These are phyloP conservation scores for Halictus quadricinctus DNA, from an alignment of 2,888 invertebrate genomes.

Conservation along the genomic window DNA sequence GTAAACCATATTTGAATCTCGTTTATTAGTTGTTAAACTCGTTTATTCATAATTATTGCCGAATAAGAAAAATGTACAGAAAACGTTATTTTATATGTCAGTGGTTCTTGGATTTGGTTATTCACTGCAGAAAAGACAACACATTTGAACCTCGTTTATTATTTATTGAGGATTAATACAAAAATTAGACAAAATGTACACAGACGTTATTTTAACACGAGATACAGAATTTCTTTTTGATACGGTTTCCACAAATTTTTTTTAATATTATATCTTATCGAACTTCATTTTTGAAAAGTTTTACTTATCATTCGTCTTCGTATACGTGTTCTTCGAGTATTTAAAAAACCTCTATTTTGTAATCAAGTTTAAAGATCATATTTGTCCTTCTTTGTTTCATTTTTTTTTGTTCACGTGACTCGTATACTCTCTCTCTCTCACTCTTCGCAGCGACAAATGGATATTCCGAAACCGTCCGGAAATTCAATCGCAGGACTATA, in stretches of 20 bases:
- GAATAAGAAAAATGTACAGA: too few relatives aligned
- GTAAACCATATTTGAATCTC: not conserved
- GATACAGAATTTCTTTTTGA: not conserved
- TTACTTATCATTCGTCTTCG: not conserved
- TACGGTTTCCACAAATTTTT: not conserved
- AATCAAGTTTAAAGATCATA: not conserved
- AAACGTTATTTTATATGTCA: too few relatives aligned
- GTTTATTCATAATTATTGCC: too few relatives aligned
- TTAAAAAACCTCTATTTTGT: not conserved
- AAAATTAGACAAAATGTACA: not conserved
- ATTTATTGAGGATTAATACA: not conserved
- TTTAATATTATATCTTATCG: not conserved
- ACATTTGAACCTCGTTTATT: not conserved
- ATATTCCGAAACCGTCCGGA: conserved; percentile 64
- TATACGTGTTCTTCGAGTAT: not conserved
- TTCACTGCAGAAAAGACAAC: too few relatives aligned
- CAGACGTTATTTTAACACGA: not conserved
- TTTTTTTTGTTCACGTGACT: conserved; percentile 10
- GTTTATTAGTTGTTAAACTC: not conserved
- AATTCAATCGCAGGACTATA: conserved; percentile 59
- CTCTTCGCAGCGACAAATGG: conserved; percentile 46
- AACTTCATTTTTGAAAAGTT: not conserved
- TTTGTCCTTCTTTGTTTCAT: not conserved
- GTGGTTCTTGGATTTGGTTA: too few relatives aligned
- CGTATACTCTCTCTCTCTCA: conserved; percentile 4